A percentile compares a stretch with the other conserved stretches of the same genome.
Evolutionary conservation across 2,797 vertebrate species (phyloP).

Genomic region (Lithobates pipiens): DNA sequence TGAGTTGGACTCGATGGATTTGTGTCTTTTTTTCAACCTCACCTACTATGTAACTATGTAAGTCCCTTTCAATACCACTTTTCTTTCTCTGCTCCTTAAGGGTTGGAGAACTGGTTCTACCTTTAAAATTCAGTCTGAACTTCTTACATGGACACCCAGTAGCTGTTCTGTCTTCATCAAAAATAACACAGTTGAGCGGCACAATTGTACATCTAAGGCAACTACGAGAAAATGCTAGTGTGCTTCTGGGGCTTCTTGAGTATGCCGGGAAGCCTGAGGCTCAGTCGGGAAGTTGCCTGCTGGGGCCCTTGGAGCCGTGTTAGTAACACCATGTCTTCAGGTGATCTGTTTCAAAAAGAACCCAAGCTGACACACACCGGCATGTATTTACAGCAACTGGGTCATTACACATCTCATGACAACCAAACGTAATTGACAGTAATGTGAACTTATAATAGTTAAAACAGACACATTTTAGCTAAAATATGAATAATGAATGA

Average conservation of each 20-base stretch:
- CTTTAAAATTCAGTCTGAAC: not conserved
- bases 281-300: not conserved
- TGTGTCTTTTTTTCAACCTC: no score
- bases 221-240: not conserved
- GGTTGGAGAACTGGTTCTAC: not conserved
- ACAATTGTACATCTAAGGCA: conserved; percentile 21
- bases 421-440: not conserved
- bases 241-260: conserved; percentile 30
- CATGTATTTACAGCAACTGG: not conserved
- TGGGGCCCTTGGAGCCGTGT: conserved; percentile 13
- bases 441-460: not conserved
- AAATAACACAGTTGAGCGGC: conserved; percentile 19
- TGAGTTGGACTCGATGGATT: no score
- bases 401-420: not conserved
- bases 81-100: not conserved
- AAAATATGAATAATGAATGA: no score
- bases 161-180: conserved; percentile 11
- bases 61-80: not conserved
- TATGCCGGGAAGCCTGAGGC: conserved; percentile 9
- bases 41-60: no score
- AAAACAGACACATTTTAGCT: not conserved
- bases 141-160: not conserved
- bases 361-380: not conserved
- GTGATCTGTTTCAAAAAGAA: not conserved
- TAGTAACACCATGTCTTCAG: conserved; percentile 18